Evolutionary conservation across 2,888 invertebrate species (phyloP).

Genomic region (Dryococelus australis): DNA sequence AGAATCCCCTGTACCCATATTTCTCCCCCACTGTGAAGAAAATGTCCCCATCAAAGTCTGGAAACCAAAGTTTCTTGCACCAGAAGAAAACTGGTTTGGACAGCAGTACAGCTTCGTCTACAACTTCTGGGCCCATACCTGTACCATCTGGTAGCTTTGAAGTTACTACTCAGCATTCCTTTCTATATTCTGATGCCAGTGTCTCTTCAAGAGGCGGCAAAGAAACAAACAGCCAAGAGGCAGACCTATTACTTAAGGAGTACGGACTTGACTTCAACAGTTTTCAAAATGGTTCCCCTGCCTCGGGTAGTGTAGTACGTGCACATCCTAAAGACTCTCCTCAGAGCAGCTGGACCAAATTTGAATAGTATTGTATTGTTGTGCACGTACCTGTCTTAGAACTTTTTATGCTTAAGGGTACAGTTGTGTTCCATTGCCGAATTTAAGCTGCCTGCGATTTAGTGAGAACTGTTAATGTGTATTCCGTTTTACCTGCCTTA

Average conservation of each 20-base stretch:
- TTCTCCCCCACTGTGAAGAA: slow-evolving; percentile 50
- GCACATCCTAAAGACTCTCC: not conserved
- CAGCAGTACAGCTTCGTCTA: not conserved
- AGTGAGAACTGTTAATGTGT: not conserved
- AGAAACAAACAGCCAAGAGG: slow-evolving; percentile 63
- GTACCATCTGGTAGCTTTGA: slow-evolving; percentile 35
- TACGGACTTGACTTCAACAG: slow-evolving; percentile 75
- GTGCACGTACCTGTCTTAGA: not conserved
- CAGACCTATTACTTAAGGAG: slow-evolving; percentile 71
- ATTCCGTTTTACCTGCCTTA: not conserved
- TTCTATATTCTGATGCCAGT: slow-evolving; percentile 26
- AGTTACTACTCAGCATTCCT: slow-evolving; percentile 23
- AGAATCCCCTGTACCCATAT: slow-evolving; percentile 62
- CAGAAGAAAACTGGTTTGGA: slow-evolving; percentile 26
- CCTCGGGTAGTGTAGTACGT: not conserved
- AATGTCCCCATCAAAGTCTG: slow-evolving; percentile 29
- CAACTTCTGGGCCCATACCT: slow-evolving; percentile 44
- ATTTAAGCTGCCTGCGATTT: not conserved
- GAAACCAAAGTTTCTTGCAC: slow-evolving; percentile 40
- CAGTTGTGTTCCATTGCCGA: not conserved
- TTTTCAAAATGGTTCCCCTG: slow-evolving; percentile 33
- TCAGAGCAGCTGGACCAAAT: not conserved
- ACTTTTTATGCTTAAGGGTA: not conserved
- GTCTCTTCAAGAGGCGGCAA: slow-evolving; percentile 24
- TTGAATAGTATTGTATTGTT: not conserved